A percentile compares a stretch with the other conserved stretches of the same genome.
Evolutionary conservation across 2,113 vertebrate genomes (phyloP).

Genomic region (Silurus asotus): DNA sequence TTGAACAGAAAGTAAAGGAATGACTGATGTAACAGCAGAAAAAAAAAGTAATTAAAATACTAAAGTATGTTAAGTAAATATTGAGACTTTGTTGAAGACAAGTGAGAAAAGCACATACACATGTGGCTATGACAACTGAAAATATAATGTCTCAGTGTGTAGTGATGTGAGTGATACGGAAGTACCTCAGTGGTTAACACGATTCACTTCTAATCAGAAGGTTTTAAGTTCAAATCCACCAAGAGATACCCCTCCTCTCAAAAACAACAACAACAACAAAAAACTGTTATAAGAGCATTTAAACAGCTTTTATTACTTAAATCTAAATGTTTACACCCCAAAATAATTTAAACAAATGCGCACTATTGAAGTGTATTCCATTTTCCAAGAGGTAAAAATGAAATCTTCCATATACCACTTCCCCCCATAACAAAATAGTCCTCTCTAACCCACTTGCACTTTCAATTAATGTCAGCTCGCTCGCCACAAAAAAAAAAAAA

Average conservation of each 20-base stretch:
- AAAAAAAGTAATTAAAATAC: too few species aligned
- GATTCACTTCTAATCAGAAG: too few species aligned
- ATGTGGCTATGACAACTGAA: too few species aligned
- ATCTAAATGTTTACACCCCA: neutral
- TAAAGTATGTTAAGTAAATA: neutral
- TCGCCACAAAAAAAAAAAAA: neutral
- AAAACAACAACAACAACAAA: too few species aligned
- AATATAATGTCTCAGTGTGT: too few species aligned
- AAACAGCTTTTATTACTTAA: neutral
- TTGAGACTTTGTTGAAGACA: neutral
- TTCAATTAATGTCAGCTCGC: neutral
- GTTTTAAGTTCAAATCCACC: too few species aligned
- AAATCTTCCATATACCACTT: neutral
- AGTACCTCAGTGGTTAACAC: too few species aligned
- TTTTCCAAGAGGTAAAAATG: slow-evolving; percentile 11
- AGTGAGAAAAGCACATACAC: neutral
- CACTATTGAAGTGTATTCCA: neutral
- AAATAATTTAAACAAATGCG: slow-evolving; percentile 10
- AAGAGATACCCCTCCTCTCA: too few species aligned
- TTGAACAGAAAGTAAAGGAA: neutral
- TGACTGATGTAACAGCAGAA: neutral
- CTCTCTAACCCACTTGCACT: neutral
- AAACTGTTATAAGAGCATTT: neutral
- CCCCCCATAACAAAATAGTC: too few species aligned
- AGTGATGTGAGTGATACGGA: too few species aligned